Conservation (phyloP, 2,797 vertebrate genomes). For the Stomatorhinus walkeri region DNA sequence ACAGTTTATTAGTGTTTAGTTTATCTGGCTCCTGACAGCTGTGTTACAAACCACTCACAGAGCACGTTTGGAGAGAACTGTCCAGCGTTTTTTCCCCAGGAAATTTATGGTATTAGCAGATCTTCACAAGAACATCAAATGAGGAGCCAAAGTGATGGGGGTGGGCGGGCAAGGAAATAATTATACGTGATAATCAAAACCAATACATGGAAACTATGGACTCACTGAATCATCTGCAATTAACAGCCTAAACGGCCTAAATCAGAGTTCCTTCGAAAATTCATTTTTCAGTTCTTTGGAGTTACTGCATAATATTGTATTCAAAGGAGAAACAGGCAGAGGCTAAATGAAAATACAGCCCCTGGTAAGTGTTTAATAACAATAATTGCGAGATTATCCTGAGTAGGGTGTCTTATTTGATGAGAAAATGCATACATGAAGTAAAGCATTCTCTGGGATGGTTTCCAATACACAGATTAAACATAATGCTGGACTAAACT, state of each 20-base stretch:
- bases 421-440: not conserved
- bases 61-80: not conserved
- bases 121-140: not conserved
- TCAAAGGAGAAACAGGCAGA: not conserved
- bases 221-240: not conserved
- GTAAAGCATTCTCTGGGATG: not conserved
- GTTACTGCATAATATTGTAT: not conserved
- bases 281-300: not conserved
- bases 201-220: not conserved
- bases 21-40: not conserved
- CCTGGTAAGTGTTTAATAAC: not conserved
- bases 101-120: not conserved
- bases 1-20: slow-evolving; percentile 29
- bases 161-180: not conserved
- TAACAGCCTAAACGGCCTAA: not conserved
- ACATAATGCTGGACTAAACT: not conserved
- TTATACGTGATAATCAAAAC: not conserved
- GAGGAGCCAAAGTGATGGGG: not conserved
- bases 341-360: not conserved
- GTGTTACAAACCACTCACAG: not conserved
- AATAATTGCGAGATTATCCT: not conserved
- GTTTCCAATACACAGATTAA: not conserved
- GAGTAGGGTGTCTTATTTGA: not conserved
- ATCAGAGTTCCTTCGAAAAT: not conserved
- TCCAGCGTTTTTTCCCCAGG: not conserved